A percentile compares a stretch with the other conserved stretches of the same genome.
Evolutionary conservation across 2,888 invertebrate genomes (phyloP).

Genomic region (Dromius quadrimaculatus): DNA sequence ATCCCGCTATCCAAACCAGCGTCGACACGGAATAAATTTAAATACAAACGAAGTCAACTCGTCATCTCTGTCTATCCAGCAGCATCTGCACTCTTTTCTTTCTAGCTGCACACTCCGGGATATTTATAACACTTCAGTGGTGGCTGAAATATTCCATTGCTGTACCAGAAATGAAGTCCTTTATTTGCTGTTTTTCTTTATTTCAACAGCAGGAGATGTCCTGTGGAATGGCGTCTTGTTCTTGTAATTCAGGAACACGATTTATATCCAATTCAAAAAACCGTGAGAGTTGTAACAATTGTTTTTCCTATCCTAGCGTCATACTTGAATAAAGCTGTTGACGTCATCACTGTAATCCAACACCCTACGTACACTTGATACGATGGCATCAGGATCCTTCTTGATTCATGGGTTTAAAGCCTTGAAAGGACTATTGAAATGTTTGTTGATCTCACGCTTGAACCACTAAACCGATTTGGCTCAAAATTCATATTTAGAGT

Average conservation of each 20-base stretch:
- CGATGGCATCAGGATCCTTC: too few species aligned
- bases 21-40: slow-evolving; percentile 37
- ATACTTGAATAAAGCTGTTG: not conserved
- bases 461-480: too few species aligned
- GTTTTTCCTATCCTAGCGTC: not conserved
- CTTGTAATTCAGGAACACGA: not conserved
- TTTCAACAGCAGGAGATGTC: slow-evolving; percentile 6
- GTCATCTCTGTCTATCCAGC: not conserved
- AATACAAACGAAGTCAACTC: slow-evolving; percentile 24
- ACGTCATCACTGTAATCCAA: too few species aligned
- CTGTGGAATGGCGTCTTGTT: slow-evolving; percentile 19
- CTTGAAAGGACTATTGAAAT: too few species aligned
- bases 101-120: slow-evolving; percentile 1
- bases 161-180: slow-evolving; percentile 24
- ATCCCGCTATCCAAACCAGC: slow-evolving; percentile 5
- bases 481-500: too few species aligned
- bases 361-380: too few species aligned
- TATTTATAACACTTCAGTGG: slow-evolving; percentile 23
- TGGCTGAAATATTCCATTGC: slow-evolving; percentile 10
- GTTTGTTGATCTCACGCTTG: too few species aligned
- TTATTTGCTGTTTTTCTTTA: slow-evolving; percentile 33
- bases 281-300: slow-evolving; percentile 15
- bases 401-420: too few species aligned
- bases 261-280: slow-evolving; percentile 6
- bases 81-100: not conserved